These are phyloP conservation scores for Verasper variegatus DNA, from an alignment of 2,113 vertebrate genomes.

Conservation along the genomic window DNA sequence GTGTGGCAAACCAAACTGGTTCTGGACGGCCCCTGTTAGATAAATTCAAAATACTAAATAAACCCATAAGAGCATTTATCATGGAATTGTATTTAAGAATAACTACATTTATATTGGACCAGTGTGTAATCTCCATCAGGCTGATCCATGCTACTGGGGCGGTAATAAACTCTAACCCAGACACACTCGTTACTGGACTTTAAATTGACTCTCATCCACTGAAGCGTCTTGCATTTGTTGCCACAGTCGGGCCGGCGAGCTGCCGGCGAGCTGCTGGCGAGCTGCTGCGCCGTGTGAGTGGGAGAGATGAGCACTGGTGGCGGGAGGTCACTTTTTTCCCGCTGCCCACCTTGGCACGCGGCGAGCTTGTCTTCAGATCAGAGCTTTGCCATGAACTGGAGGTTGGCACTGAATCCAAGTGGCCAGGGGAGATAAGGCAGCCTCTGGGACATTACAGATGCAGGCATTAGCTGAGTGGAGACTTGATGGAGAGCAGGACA, in stretches of 20 bases:
- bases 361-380: constrained; percentile 78
- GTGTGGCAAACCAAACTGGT: too few relatives aligned
- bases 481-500: constrained; percentile 68
- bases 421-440: constrained; percentile 79
- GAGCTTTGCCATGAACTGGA: constrained; percentile 77
- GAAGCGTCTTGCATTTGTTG: constrained; percentile 53
- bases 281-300: constrained; percentile 39
- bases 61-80: background rate
- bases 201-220: constrained; percentile 42
- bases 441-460: constrained; percentile 77
- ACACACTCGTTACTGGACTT: constrained; percentile 7
- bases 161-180: background rate
- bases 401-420: constrained; percentile 78
- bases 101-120: background rate
- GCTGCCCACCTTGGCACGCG: constrained; percentile 76
- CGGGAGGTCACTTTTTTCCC: constrained; percentile 69
- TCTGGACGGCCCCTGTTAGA: too few relatives aligned
- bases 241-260: constrained; percentile 24
- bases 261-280: background rate
- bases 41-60: background rate
- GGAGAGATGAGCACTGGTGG: constrained; percentile 57
- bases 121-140: background rate
- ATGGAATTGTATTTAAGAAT: background rate
- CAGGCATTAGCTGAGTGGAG: constrained; percentile 74
- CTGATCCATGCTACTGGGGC: background rate